Evolutionary conservation across 2,797 vertebrate genomes (phyloP).

Genomic region (Alca torda): DNA sequence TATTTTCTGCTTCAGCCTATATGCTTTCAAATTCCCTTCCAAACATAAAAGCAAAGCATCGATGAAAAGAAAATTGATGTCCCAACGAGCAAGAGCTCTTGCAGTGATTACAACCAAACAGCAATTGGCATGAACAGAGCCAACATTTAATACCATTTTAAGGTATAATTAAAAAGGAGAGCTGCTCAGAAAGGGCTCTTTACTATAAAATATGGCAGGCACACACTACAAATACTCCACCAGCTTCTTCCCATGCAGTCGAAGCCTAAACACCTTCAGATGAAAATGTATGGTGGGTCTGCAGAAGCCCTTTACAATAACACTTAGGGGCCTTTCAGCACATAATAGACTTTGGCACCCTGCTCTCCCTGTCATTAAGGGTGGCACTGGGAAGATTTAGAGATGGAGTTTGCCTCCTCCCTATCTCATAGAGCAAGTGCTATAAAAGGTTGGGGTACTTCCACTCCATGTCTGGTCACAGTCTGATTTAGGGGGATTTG

Average conservation of each 20-base stretch:
- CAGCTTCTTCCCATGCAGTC: neutral
- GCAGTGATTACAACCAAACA: conserved; percentile 62
- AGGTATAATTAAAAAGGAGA: conserved; percentile 70
- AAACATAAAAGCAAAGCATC: conserved; percentile 68
- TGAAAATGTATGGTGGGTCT: conserved; percentile 54
- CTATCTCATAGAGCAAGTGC: neutral
- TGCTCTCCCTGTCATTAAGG: conserved; percentile 44
- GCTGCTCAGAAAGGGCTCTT: conserved; percentile 47
- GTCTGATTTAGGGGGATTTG: conserved; percentile 43
- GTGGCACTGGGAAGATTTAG: conserved; percentile 58
- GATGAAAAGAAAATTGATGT: conserved; percentile 69
- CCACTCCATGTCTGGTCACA: neutral
- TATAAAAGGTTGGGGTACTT: conserved; percentile 35
- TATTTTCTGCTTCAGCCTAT: conserved; percentile 60
- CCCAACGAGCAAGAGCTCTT: conserved; percentile 49
- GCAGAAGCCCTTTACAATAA: conserved; percentile 56
- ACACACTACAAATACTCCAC: conserved; percentile 29
- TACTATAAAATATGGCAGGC: conserved; percentile 56
- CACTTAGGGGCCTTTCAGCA: conserved; percentile 55
- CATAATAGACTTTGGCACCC: conserved; percentile 40
- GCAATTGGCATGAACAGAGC: conserved; percentile 56
- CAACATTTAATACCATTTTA: conserved; percentile 62
- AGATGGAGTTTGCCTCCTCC: conserved; percentile 1
- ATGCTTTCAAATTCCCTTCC: conserved; percentile 52
- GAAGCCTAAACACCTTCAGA: conserved; percentile 49